Base-by-base conservation (phyloP, 1,140 invertebrate genomes). In the Drosophila bocqueti region DNA sequence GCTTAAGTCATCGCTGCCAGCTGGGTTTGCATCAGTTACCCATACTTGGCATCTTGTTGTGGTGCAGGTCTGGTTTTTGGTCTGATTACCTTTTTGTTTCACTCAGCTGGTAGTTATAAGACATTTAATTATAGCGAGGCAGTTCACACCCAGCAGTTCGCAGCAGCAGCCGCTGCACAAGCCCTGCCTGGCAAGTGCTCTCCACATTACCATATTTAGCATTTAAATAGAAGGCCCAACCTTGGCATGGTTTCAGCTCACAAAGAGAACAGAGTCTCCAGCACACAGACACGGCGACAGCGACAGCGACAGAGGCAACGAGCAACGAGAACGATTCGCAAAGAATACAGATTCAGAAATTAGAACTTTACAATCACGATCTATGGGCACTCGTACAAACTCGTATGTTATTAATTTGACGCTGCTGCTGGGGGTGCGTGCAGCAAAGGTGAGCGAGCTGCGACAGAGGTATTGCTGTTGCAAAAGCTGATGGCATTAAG, bases 121-220 rank as follows among this genome's bases (percentile, higher is more conserved):
- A 68, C 8, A 54, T 68, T 68, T 68, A 72, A 72, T 73, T 73
- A 34, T 45, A n/a, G 29, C 46, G 4, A n/a, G 21, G 31, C 52
- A 69, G 43, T 49, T 73, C 67, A 73, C 67, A 72, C 67, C 54
- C 66, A 66, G 31, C 40, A 58, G 24, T n/a, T n/a, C n/a, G n/a
- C n/a, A 58, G 24, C 40, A 24, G 47, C 38, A 40, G 7, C 24
- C 11, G 65, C 47, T 26, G 47, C 49, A 38, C 16, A 47, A 72
- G 66, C 61, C 42, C 42, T 57, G 62, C 15, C 43, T 47, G 61
- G 49, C 61, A 52, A 63, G 43, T 73, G 60, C 31, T 61, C 60
- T 64, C 24, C 45, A 31, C 55, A 65, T 79, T 66, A 72, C 57
- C 74, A 77, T 71, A 71, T 79, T 64, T 34, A 71, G 47, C 66